Base-by-base conservation (phyloP, 2,888 invertebrate species). In the Tyria jacobaeae region DNA sequence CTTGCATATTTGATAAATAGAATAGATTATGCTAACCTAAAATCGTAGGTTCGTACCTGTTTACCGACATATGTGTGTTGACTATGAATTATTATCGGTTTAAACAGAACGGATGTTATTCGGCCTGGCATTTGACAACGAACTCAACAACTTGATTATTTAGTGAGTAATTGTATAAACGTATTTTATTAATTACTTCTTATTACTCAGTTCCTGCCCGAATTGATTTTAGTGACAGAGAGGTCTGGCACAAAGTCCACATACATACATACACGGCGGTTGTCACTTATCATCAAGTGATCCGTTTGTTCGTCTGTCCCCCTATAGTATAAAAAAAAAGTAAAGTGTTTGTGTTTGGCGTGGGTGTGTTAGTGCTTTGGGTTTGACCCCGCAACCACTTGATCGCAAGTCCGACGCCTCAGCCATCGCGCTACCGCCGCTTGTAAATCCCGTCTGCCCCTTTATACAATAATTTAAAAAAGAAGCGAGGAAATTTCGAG, bases 101-200 rank as follows among this genome's bases (percentile, higher is more conserved):
- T 66, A 63, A 74, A 65, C 62, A 59, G 70, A 82, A 66, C 88
- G 88, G 89, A 89, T 87, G 88, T 84, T 87, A 86, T 87, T 83
- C 78, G 73, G 77, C 71, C 69, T 76, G 82, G 80, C 81, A 87
- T 88, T 85, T 78, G 79, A 80, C 78, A 73, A 75, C 34, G n/a
- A 48, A 47, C 74, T 80, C 67, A 79, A 80, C 78, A 14, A 49
- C n/a, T 75, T 56, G 48, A 62, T 74, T 79, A 82, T 85, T 82
- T 83, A 81, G 75, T 86, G 81, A 85, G 81, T 82, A 84, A 85
- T 81, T 66, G 79, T 62, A 59, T 77, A 80, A 81, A 76, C 76
- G 79, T 79, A 80, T 84, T 84, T 48, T 82, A 64, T 79, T 82
- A 82, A 82, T 82, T 78, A 73, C 71, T 64, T 80, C 75, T 81